These are phyloP conservation scores for Plebejus melissa DNA, from an alignment of 2,888 invertebrate genomes.

Conservation along the genomic window DNA sequence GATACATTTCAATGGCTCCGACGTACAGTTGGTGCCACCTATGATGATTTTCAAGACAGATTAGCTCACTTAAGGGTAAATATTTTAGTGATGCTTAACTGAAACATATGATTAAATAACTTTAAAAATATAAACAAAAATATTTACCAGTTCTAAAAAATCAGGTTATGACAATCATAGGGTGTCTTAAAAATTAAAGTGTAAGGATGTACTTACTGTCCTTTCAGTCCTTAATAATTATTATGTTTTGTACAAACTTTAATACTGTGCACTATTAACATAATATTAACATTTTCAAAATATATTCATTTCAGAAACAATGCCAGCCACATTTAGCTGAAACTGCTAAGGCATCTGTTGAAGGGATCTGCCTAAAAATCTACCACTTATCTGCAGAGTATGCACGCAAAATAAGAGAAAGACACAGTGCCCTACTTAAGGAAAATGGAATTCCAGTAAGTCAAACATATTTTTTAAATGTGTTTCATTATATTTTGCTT, in stretches of 20 bases:
- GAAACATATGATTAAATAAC: not conserved
- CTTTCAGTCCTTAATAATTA: not conserved
- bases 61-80: slow-evolving; percentile 89
- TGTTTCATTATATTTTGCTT: not conserved
- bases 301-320: slow-evolving; percentile 81
- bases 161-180: not conserved
- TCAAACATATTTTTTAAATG: not conserved
- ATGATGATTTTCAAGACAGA: slow-evolving; percentile 94
- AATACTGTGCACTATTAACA: not conserved
- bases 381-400: slow-evolving; percentile 95
- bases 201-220: too few relatives aligned
- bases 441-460: slow-evolving; percentile 87
- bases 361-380: slow-evolving; percentile 96
- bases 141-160: not conserved
- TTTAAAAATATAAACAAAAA: not conserved
- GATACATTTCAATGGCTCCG: slow-evolving; percentile 98
- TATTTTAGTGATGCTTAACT: not conserved
- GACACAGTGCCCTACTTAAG: slow-evolving; percentile 90
- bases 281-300: slow-evolving; percentile 21
- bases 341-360: slow-evolving; percentile 95
- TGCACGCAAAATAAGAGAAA: slow-evolving; percentile 93
- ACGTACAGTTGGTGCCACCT: slow-evolving; percentile 94
- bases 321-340: slow-evolving; percentile 97
- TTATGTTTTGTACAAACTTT: not conserved
- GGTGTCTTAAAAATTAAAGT: not conserved